Percentiles rank a stretch among this genome's conserved stretches.
Conservation (phyloP, 2,113 vertebrate species). For the Condylura cristata region DNA sequence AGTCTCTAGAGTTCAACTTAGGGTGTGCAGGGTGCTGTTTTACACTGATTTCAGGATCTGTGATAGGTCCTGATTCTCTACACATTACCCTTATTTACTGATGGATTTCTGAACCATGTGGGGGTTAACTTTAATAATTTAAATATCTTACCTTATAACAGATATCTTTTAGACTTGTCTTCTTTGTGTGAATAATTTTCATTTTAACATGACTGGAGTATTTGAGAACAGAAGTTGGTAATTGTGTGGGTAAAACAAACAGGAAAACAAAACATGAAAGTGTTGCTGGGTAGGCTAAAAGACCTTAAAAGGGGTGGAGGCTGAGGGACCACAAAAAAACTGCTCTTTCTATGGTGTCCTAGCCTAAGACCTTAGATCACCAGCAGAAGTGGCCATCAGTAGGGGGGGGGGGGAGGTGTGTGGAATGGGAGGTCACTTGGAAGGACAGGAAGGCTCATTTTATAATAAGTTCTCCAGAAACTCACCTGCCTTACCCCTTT, state of each 20-base stretch:
- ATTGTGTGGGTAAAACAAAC: not conserved
- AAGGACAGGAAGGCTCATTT: not conserved
- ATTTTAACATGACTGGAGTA: not conserved
- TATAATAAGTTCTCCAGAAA: not conserved
- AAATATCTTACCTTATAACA: not conserved
- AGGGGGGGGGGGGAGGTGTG: not conserved
- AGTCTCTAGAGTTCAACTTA: not conserved
- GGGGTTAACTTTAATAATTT: constrained; percentile 1
- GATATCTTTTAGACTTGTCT: constrained; percentile 31
- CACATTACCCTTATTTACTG: not conserved
- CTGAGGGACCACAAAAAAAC: not conserved
- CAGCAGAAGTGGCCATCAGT: not conserved
- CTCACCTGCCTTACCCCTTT: not conserved
- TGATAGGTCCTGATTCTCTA: not conserved
- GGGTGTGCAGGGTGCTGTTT: not conserved
- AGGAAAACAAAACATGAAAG: not conserved
- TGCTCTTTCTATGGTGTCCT: not conserved
- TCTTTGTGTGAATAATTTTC: not conserved
- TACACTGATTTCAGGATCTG: not conserved
- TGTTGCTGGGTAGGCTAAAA: not conserved
- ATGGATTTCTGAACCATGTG: not conserved
- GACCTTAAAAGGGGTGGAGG: not conserved
- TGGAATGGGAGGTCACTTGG: not conserved
- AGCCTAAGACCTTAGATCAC: not conserved
- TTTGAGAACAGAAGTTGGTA: not conserved